Evolutionary conservation across 2,113 vertebrate genomes (phyloP).

Genomic region (Hippocampus guttulatus): DNA sequence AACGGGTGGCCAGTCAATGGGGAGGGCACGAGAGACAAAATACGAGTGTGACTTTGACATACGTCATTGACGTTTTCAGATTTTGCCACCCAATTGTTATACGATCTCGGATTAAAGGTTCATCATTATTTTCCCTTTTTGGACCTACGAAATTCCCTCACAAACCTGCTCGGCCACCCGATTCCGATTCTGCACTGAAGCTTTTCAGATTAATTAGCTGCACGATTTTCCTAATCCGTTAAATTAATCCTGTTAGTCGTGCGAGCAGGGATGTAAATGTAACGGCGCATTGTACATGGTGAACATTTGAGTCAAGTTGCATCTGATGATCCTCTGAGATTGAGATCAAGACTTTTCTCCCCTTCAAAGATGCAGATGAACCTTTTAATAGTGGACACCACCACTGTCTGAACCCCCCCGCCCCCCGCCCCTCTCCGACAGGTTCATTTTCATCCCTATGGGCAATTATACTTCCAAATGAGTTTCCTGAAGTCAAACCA

Average conservation of each 20-base stretch:
- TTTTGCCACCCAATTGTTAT: too few species aligned
- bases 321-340: slow-evolving; percentile 95
- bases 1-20: too few species aligned
- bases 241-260: slow-evolving; percentile 56
- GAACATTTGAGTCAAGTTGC: slow-evolving; percentile 89
- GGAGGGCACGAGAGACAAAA: too few species aligned
- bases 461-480: slow-evolving; percentile 99
- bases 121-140: background rate
- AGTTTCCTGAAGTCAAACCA: slow-evolving; percentile 98
- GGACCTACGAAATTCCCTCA: background rate
- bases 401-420: background rate
- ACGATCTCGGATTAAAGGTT: background rate
- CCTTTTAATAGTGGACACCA: slow-evolving; percentile 93
- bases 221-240: slow-evolving; percentile 51
- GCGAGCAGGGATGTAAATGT: background rate
- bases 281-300: slow-evolving; percentile 82
- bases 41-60: too few species aligned
- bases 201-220: slow-evolving; percentile 23
- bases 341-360: slow-evolving; percentile 88
- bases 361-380: slow-evolving; percentile 98
- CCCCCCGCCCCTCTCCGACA: slow-evolving; percentile 63
- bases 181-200: background rate
- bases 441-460: slow-evolving; percentile 99
- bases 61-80: too few species aligned
- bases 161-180: background rate